phyloP scores from a whole-genome alignment of 2,113 vertebrate genomes.

The Xenopus borealis region DNA sequence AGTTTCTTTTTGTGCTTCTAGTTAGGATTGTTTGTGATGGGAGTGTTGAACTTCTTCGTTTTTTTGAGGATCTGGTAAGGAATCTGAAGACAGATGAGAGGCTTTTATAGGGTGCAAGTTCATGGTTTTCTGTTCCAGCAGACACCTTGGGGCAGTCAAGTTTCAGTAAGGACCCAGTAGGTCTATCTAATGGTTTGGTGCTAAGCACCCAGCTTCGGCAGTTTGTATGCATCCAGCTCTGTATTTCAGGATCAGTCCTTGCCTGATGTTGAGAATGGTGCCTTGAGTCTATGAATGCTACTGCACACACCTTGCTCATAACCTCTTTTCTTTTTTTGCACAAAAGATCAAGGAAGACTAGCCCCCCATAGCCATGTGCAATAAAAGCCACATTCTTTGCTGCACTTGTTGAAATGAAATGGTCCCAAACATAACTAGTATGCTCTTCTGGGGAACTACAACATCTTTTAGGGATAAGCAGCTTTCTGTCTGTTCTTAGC shows the following conservation, averaged over 20 bases:
- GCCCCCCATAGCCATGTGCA: constrained; percentile 69
- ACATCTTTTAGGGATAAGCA: constrained; percentile 48
- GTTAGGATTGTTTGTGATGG: constrained; percentile 57
- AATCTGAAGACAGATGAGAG: constrained; percentile 69
- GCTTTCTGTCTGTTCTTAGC: background rate
- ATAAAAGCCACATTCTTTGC: constrained; percentile 63
- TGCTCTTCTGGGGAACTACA: constrained; percentile 65
- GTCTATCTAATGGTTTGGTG: constrained; percentile 61
- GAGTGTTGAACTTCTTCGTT: constrained; percentile 41
- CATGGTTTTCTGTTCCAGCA: constrained; percentile 64
- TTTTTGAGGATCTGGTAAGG: constrained; percentile 59
- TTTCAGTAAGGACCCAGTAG: constrained; percentile 54
- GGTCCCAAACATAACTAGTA: constrained; percentile 64
- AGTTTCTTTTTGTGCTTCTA: constrained; percentile 60
- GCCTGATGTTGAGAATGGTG: constrained; percentile 66
- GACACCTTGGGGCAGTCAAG: constrained; percentile 65
- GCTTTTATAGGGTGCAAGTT: constrained; percentile 61
- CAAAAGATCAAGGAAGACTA: constrained; percentile 72
- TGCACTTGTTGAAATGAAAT: constrained; percentile 61
- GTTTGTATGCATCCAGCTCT: constrained; percentile 62
- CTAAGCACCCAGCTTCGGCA: constrained; percentile 69
- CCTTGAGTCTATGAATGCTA: constrained; percentile 67
- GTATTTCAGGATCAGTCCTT: constrained; percentile 48
- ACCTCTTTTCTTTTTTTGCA: constrained; percentile 58
- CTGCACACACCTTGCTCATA: constrained; percentile 64